Percentiles rank a stretch among this genome's conserved stretches.
Conservation (phyloP, 2,113 vertebrate species). For the Hyperopisus bebe region DNA sequence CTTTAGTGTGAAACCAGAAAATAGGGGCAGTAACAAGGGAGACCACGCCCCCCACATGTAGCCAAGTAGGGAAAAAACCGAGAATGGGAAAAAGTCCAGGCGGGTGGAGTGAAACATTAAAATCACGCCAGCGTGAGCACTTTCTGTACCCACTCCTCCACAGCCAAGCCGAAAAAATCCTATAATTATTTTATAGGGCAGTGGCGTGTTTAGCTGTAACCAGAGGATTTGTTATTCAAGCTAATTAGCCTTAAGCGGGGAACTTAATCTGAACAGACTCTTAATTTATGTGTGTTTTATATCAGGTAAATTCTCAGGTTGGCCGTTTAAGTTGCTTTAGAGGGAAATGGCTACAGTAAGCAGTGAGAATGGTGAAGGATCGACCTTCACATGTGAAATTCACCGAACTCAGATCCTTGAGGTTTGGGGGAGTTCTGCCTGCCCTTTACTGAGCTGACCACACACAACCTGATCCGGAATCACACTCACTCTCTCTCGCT, state of each 20-base stretch:
- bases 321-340: background rate
- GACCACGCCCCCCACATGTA: background rate
- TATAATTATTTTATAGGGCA: background rate
- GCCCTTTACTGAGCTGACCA: background rate
- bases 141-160: background rate
- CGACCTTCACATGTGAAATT: background rate
- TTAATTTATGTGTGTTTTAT: background rate
- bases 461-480: background rate
- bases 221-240: background rate
- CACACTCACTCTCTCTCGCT: background rate
- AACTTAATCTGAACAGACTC: background rate
- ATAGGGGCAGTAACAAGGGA: background rate
- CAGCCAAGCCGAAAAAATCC: background rate
- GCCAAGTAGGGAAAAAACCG: background rate
- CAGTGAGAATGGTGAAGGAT: background rate
- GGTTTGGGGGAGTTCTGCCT: background rate
- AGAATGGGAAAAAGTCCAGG: background rate
- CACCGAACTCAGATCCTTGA: background rate
- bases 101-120: background rate
- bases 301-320: background rate
- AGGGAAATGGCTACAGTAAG: background rate
- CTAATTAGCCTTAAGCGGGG: background rate
- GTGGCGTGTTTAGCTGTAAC: background rate
- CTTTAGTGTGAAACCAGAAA: background rate
- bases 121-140: background rate